Evolutionary conservation across 2,888 invertebrate genomes (phyloP), one percentile per base, ranked within the genome.

Genomic region (Leucozona laternaria): DNA sequence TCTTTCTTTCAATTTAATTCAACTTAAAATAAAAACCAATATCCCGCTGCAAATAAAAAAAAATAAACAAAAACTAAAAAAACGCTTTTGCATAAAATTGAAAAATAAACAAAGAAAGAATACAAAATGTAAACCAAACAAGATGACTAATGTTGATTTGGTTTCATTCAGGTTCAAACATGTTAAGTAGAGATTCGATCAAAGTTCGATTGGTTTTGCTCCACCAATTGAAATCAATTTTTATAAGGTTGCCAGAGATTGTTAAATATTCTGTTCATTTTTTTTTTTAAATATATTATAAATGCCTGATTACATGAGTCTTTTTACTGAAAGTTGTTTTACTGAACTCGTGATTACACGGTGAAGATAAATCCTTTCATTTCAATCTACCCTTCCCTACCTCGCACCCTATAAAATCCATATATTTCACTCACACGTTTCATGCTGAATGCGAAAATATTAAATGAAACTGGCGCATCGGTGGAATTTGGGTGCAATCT

Each of bases 1-100:
- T 15, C 60, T 60, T 60, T 60, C 60, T 60, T 22, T 60, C 60
- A 60, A 60, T 60, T 60, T 22, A 53, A 60, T 60, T 22, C 40
- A 40, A 40, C 22, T 60, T 0, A 60, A 37, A 60, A 40, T 60
- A 1, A 60, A 37, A 60, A 40, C 17, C 40, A 60, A 40, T 37
- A 60, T 34, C 37, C 4, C 37, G 8, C 4, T 37, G 37, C 37
- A 60, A 40, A 60, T 22, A 8, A 40, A 22, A 60, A 37, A 60
- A 13, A 15, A 31, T 17, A 60, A 34, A 34, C 1, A 17, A 40
- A 60, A 37, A n/a, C n/a, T n/a, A n/a, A 22, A 22, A 4, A 20
- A 22, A 22, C 2, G 4, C 5, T 57, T 40, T 40, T 60, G 62
- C 43, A 62, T 43, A 62, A 43, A 62, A 43, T 43, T n/a, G 25